Percentiles rank a stretch among this genome's conserved stretches.
Evolutionary conservation across 2,888 invertebrate genomes (phyloP).

Genomic region (Chydorus sphaericus): DNA sequence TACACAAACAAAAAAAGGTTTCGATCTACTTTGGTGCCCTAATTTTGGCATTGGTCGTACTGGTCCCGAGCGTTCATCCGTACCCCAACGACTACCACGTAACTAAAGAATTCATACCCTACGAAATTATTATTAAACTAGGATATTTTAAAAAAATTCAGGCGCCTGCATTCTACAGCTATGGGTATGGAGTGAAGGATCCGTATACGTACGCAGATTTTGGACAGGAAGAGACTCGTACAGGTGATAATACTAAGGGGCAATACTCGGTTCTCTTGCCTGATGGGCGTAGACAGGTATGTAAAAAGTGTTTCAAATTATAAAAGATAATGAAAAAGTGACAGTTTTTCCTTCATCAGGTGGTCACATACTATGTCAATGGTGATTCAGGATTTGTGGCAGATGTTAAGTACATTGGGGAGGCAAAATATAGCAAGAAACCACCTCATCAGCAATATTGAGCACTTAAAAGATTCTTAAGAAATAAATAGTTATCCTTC

Average conservation of each 20-base stretch:
- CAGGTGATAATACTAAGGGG: constrained; percentile 8
- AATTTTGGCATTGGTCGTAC: not conserved
- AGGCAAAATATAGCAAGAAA: constrained; percentile 1
- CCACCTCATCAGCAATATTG: not conserved
- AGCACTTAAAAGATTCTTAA: not conserved
- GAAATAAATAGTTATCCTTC: not conserved
- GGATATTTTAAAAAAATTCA: not conserved
- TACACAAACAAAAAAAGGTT: not conserved
- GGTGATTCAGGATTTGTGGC: constrained; percentile 8
- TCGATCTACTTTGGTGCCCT: not conserved
- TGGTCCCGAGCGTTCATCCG: not conserved
- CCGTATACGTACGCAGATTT: constrained; percentile 3
- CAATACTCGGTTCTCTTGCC: constrained; percentile 2
- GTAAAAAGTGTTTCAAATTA: not conserved
- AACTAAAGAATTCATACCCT: not conserved
- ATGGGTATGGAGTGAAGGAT: constrained; percentile 4
- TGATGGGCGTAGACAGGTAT: constrained; percentile 8
- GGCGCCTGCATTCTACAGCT: constrained; percentile 8
- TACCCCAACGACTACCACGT: not conserved
- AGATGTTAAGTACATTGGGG: constrained; percentile 5
- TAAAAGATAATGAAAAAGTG: not conserved
- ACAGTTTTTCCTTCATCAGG: not conserved
- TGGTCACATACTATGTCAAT: constrained; percentile 7
- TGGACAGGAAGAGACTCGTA: constrained; percentile 1
- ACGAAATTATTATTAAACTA: not conserved